Evolutionary conservation across 2,113 vertebrate species (phyloP).

Genomic region (Oxygymnocypris stewartii): DNA sequence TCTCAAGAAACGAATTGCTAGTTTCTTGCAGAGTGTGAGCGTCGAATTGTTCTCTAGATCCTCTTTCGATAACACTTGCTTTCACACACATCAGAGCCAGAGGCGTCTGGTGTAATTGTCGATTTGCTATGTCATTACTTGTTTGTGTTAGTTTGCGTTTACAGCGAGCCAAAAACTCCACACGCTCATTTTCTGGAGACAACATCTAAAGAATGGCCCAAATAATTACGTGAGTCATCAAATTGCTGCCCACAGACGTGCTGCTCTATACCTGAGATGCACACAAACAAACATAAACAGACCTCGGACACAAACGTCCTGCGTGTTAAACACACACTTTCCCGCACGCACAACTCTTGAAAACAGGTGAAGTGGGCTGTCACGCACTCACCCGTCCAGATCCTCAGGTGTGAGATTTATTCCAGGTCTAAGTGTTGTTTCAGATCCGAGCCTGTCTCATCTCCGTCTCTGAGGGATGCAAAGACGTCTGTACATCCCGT

Average conservation of each 20-base stretch:
- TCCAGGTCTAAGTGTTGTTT: constrained; percentile 65
- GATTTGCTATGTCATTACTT: not conserved
- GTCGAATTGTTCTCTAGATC: not conserved
- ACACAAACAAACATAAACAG: constrained; percentile 54
- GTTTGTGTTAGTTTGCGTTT: constrained; percentile 22
- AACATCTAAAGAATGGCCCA: constrained; percentile 58
- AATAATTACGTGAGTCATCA: constrained; percentile 65
- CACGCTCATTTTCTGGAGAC: constrained; percentile 46
- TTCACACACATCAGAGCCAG: not conserved
- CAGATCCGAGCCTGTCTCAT: constrained; percentile 25
- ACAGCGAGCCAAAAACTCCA: constrained; percentile 24
- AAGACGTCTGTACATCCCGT: constrained; percentile 70
- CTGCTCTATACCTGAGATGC: constrained; percentile 53
- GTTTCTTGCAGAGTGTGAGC: not conserved
- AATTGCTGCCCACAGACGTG: constrained; percentile 49
- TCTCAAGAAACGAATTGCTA: not conserved
- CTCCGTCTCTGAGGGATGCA: constrained; percentile 52
- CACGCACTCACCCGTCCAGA: constrained; percentile 63
- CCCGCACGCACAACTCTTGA: not conserved
- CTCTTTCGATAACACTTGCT: not conserved
- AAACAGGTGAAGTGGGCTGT: constrained; percentile 55
- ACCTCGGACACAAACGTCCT: constrained; percentile 15
- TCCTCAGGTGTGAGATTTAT: constrained; percentile 67
- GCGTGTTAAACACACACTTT: constrained; percentile 15
- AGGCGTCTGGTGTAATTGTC: not conserved